phyloP scores from a whole-genome alignment of 2,113 vertebrate species.

The Gnathonemus longibarbis region DNA sequence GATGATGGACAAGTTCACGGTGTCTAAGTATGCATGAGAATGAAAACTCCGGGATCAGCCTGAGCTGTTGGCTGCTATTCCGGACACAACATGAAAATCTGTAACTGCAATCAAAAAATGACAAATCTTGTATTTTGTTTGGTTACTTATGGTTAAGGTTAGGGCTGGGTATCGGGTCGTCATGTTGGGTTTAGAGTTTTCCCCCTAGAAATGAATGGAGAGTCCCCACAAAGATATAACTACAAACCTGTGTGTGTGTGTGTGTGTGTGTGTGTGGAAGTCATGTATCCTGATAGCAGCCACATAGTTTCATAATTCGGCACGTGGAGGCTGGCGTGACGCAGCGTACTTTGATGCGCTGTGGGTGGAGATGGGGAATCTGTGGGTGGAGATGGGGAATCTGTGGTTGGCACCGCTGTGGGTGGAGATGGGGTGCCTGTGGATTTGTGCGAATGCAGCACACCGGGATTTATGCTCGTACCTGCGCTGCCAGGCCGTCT shows the following conservation, averaged over 20 bases:
- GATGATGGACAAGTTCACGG: background rate
- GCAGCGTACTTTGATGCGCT: background rate
- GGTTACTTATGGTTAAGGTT: background rate
- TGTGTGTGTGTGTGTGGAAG: background rate
- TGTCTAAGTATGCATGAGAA: background rate
- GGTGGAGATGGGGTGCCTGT: background rate
- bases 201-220: background rate
- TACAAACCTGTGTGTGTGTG: background rate
- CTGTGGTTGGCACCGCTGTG: background rate
- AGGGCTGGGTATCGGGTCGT: background rate
- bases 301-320: background rate
- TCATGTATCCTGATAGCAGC: background rate
- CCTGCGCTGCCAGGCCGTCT: slow-evolving; percentile 51
- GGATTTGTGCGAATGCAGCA: slow-evolving; percentile 38
- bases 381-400: background rate
- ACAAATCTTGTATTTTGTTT: background rate
- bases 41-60: background rate
- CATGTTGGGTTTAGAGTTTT: background rate
- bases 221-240: background rate
- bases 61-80: background rate
- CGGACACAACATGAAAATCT: background rate
- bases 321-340: slow-evolving; percentile 20
- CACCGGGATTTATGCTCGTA: slow-evolving; percentile 53
- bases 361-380: background rate
- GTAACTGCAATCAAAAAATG: background rate